Evolutionary conservation across 2,797 vertebrate genomes (phyloP), one percentile per base, ranked within the genome.

Genomic region (Cercopithecus neglectus): DNA sequence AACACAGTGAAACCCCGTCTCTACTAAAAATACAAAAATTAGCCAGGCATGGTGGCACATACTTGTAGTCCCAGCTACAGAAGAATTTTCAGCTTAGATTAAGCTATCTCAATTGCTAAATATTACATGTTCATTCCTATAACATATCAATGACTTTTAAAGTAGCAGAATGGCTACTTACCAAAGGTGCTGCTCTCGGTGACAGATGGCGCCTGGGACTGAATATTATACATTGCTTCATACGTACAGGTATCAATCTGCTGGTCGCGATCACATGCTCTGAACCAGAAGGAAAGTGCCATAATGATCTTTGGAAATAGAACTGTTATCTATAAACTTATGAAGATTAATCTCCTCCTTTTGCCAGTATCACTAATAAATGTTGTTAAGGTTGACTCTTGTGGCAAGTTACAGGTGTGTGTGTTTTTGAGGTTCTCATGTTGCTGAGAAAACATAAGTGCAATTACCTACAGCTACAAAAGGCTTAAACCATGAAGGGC

Each of bases 191-290:
- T 93, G 75, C 93, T 98, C 98, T 98, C 99, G 2, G 98, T 98
- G 91, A 98, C 98, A 36, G 98, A 86, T 5, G 92, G 98, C 0
- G 97, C 98, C 97, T 99, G 99, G 85, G 99, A 98, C 98, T 99
- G 99, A 87, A 99, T 99, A 98, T 99, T 99, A 98, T 99, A 99
- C 99, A 99, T 99, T 33, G 99, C 99, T 98, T 99, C 99, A 82
- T 99, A 99, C 57, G 98, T 99, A 86, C 98, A 99, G 82, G 98
- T 99, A 13, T 99, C 99, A 0, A 92, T 64, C 92, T 99, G 99
- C 85, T 98, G 97, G 48, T 99, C 98, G 41, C 98, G 98, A 36
- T 99, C 99, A 97, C 97, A 33, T 1, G 2, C 91, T 78, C 99
- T 99, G 97, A 88, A 83, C 50, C 93, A 3, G 57, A 94, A 92